Base-by-base conservation (phyloP, 1,140 invertebrate genomes). In the Contarinia nasturtii region DNA sequence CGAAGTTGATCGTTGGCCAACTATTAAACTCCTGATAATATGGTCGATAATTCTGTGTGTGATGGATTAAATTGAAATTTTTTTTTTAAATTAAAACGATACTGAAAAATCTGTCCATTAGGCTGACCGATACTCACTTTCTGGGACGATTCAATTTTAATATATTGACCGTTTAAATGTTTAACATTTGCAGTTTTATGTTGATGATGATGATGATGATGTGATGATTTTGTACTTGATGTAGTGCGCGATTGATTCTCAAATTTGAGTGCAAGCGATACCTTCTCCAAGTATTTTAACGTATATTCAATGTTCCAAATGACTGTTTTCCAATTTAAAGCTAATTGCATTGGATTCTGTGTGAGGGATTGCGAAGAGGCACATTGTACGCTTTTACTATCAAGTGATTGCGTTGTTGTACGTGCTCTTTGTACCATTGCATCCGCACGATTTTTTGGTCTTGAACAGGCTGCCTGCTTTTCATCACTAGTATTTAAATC, bases 381-480 rank as follows among this genome's bases (percentile, higher is more conserved):
- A 56, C 65, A 65, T 49, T 50, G 41, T 22, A 57, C 57, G 57
- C 14, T 15, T 21, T 43, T 43, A 18, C 10, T 20, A 7, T n/a
- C 11, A 43, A 18, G n/a, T 43, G n/a, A 5, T 12, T 21, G 18
- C 12, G 72, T 66, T 59, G 66, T 65, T 59, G 67, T 64, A 48
- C 63, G 66, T 58, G 65, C 67, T 61, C 70, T 67, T 69, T 77
- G 74, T 64, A 79, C 70, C 71, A 79, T 79, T 59, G 76, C 75
- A 74, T 78, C 75, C 54, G 71, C 74, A 53, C 77, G 73, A 47
- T 73, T 72, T 69, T 72, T 73, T 45, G 52, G 55, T 51, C 50
- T 53, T 18, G 41, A 43, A 18, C 41, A 5, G 11, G 45, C 47
- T 50, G 17, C 36, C 21, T 27, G 18, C 34, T 21, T 48, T 15